Evolutionary conservation across 1,140 invertebrate species (phyloP).

Genomic region (Agraylea sexmaculata): DNA sequence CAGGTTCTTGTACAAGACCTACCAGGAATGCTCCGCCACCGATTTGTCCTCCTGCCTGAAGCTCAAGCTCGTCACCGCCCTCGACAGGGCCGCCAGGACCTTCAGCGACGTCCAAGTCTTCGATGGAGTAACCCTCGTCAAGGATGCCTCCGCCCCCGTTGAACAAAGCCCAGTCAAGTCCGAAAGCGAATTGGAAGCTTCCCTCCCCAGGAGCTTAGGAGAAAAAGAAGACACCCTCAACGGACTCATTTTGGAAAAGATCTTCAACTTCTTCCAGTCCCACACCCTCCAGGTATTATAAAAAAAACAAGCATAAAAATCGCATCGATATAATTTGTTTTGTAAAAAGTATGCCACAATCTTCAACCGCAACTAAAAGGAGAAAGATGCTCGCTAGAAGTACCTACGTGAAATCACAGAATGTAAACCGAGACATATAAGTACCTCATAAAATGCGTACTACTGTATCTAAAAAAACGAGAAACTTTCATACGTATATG

Average conservation of each 20-base stretch:
- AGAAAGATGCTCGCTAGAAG: no score
- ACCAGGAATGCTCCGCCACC: conserved; percentile 60
- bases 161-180: conserved; percentile 27
- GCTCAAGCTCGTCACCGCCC: conserved; percentile 56
- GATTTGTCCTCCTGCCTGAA: conserved; percentile 64
- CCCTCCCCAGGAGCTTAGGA: conserved; percentile 51
- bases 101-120: conserved; percentile 48
- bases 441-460: no score
- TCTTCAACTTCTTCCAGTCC: conserved; percentile 58
- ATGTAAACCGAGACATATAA: no score
- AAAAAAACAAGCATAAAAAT: no score
- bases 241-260: conserved; percentile 58
- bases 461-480: no score
- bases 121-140: conserved; percentile 60
- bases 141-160: conserved; percentile 38
- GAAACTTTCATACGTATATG: no score
- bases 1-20: conserved; percentile 40
- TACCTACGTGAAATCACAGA: no score
- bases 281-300: conserved; percentile 59
- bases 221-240: conserved; percentile 63
- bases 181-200: conserved; percentile 49
- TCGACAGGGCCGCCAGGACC: conserved; percentile 56
- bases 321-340: no score
- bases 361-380: no score
- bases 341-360: no score